Conservation (phyloP, 2,113 vertebrate genomes). For the Petrocephalus microphthalmus region DNA sequence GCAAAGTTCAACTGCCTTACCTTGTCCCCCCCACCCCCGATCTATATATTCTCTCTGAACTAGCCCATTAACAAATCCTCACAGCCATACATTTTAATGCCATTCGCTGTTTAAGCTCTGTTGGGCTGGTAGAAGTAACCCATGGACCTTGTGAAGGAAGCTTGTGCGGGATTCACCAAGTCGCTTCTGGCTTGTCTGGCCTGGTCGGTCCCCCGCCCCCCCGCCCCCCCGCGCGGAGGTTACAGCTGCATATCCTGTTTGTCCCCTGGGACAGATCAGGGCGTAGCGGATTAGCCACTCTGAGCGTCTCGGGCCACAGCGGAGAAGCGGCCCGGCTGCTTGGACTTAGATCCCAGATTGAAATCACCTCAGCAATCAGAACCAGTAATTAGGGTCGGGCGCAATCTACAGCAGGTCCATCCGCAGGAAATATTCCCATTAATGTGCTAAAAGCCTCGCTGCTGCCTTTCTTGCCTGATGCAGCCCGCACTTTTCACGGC, state of each 20-base stretch:
- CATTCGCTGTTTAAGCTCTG: neutral
- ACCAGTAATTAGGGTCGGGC: neutral
- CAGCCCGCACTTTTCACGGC: neutral
- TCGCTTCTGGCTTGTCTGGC: neutral
- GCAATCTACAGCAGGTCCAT: neutral
- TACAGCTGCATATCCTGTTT: neutral
- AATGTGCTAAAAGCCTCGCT: neutral
- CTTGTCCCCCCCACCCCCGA: neutral
- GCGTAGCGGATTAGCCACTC: neutral
- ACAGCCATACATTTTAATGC: neutral
- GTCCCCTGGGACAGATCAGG: neutral
- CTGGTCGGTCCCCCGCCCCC: too few species aligned
- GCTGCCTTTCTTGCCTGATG: neutral
- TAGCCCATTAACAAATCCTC: neutral
- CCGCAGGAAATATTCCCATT: neutral
- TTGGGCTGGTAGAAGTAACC: neutral
- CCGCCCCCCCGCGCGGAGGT: too few species aligned
- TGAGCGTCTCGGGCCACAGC: neutral
- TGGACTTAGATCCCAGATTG: neutral
- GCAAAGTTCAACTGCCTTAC: neutral
- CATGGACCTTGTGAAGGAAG: neutral
- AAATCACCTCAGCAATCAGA: neutral
- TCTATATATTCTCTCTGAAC: slow-evolving; percentile 2
- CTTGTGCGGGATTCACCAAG: neutral
- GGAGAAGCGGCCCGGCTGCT: neutral